A percentile compares a stretch with the other conserved stretches of the same genome.
Conservation (phyloP, 2,797 vertebrate genomes). For the Mormyrops boulengeri region DNA sequence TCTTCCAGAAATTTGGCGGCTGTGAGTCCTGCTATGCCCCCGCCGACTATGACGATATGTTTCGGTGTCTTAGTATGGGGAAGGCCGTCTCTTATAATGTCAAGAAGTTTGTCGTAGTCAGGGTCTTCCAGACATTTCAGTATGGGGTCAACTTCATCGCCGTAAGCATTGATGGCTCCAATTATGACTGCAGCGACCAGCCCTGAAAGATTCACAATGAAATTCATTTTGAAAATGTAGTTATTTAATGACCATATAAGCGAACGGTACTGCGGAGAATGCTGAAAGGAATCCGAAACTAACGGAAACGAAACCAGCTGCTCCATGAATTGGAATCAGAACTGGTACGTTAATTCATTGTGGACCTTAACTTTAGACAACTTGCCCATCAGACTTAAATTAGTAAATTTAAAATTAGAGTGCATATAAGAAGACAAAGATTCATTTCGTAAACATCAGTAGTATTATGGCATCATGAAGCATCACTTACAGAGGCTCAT, state of each 20-base stretch:
- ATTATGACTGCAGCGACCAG: conserved; percentile 45
- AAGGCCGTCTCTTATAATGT: conserved; percentile 61
- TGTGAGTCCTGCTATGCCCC: conserved; percentile 64
- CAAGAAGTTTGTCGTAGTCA: conserved; percentile 67
- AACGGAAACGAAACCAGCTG: not conserved
- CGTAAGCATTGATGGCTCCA: conserved; percentile 43
- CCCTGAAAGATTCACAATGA: conserved; percentile 35
- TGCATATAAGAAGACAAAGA: not conserved
- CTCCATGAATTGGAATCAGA: not conserved
- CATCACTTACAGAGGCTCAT: not conserved
- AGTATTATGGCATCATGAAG: not conserved
- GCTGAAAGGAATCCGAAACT: not conserved
- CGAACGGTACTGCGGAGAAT: not conserved
- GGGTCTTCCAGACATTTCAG: conserved; percentile 63
- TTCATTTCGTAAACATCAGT: not conserved
- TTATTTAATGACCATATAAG: not conserved
- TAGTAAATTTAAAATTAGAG: not conserved
- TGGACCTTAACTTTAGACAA: not conserved
- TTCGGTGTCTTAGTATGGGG: conserved; percentile 49
- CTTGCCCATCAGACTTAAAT: not conserved
- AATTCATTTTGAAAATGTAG: not conserved
- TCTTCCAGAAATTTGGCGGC: conserved; percentile 65
- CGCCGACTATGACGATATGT: conserved; percentile 58
- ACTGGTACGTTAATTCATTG: not conserved
- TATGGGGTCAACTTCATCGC: conserved; percentile 53